Percentiles rank a stretch among this genome's conserved stretches.
Evolutionary conservation across 2,888 invertebrate species (phyloP).

Genomic region (Harpalus rufipes): DNA sequence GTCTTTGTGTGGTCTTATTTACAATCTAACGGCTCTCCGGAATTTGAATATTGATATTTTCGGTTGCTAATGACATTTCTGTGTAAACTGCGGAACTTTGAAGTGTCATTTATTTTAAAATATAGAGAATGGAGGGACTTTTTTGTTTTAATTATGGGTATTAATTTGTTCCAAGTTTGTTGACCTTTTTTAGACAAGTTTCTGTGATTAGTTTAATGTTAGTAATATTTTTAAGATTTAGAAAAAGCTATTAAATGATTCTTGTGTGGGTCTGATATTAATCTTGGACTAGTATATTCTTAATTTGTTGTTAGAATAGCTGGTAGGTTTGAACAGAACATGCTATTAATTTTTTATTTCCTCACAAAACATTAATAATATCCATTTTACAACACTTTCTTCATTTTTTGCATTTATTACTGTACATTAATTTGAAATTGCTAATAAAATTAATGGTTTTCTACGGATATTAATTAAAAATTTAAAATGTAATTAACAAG

Average conservation of each 20-base stretch:
- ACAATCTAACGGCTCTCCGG: conserved; percentile 24
- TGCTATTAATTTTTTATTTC: conserved; percentile 30
- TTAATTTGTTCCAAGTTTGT: conserved; percentile 34
- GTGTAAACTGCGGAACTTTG: conserved; percentile 37
- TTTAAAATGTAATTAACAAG: neutral
- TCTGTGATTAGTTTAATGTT: conserved; percentile 46
- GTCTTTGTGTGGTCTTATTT: conserved; percentile 52
- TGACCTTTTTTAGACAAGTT: conserved; percentile 33
- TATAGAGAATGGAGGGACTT: conserved; percentile 28
- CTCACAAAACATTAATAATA: conserved; percentile 15
- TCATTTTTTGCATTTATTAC: neutral
- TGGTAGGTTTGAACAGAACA: conserved; percentile 4
- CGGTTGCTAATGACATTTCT: conserved; percentile 28
- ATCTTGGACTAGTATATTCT: conserved; percentile 5
- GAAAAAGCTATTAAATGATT: conserved; percentile 31
- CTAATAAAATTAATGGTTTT: neutral
- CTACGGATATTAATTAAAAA: neutral
- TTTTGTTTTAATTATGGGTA: conserved; percentile 48
- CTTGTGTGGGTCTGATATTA: conserved; percentile 27
- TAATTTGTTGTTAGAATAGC: conserved; percentile 10
- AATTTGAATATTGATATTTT: conserved; percentile 48
- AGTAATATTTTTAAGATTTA: conserved; percentile 38
- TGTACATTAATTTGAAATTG: neutral
- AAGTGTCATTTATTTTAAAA: conserved; percentile 52
- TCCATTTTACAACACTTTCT: conserved; percentile 10